Evolutionary conservation across 2,888 invertebrate genomes (phyloP).

Genomic region (Heliconius sara): DNA sequence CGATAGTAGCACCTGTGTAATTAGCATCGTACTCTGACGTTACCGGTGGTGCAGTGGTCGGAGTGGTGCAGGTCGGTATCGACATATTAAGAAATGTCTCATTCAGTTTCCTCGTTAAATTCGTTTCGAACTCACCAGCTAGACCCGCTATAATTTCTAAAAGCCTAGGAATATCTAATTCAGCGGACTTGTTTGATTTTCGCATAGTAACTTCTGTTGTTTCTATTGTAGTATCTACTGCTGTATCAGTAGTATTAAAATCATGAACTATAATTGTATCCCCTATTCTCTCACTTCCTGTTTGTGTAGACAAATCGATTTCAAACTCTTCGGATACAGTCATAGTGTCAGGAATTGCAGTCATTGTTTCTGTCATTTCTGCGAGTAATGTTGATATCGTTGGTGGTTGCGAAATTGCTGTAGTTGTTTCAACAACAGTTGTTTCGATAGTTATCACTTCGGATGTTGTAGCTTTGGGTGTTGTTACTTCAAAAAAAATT

Average conservation of each 20-base stretch:
- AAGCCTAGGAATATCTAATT: constrained; percentile 56
- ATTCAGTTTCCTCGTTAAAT: constrained; percentile 59
- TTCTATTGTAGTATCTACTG: not conserved
- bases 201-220: not conserved
- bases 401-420: not conserved
- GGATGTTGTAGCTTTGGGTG: not conserved
- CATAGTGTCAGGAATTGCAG: not conserved
- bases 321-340: not conserved
- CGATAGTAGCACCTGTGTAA: constrained; percentile 54
- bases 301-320: not conserved
- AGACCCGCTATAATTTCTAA: constrained; percentile 57
- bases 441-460: not conserved
- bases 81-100: constrained; percentile 53
- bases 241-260: not conserved
- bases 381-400: not conserved
- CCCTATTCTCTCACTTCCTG: not conserved
- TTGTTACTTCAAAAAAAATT: not conserved
- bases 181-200: constrained; percentile 5
- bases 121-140: constrained; percentile 61
- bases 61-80: constrained; percentile 57
- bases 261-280: not conserved
- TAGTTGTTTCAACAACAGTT: constrained; percentile 2
- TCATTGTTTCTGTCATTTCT: not conserved
- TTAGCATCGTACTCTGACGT: constrained; percentile 49
- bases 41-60: constrained; percentile 41